Evolutionary conservation across 2,797 vertebrate species (phyloP), one percentile per base, ranked within the genome.

Genomic region (Aeoliscus strigatus): DNA sequence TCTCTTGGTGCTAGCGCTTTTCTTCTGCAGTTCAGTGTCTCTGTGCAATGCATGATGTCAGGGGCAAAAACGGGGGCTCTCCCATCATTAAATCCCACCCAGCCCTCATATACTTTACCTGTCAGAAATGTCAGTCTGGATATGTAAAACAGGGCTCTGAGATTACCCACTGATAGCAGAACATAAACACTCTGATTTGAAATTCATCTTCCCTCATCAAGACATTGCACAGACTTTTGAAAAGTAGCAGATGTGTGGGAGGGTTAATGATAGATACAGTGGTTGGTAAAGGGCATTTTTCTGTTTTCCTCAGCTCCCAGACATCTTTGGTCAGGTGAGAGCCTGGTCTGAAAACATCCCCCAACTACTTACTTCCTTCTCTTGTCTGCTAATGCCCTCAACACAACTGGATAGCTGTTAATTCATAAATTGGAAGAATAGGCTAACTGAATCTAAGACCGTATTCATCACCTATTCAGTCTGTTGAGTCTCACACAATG

Each of bases 291-390:
- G 81, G 80, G 73, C 67, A 26, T 74, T 82, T 75, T 76, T 82
- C 66, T 82, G 70, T 77, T 82, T 77, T 75, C 26, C 66, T 77
- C 76, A 86, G 82, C 80, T 81, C 59, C 73, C 75, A 79, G 73
- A 83, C 63, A 51, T 84, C 76, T 75, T 85, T 70, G 75, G 63
- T 80, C 81, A 83, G 81, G 81, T 83, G 81, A 83, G 79, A 80
- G 35, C 51, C 73, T 78, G 79, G 54, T 82, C 73, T 79, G 75
- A 85, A 86, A 85, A 78, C 82, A 75, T 43, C 68, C 74, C 66
- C 43, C 2, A 53, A 44, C 51, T 56, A 62, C 62, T 52, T 34
- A 24, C 23, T n/a, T 39, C 31, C 34, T 5, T 45, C 24, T 27
- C 13, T 37, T 12, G 6, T 33, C 32, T 23, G 9, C 30, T 25